Conservation (phyloP, 2,797 vertebrate genomes). For the Pangasius larnaudii region DNA sequence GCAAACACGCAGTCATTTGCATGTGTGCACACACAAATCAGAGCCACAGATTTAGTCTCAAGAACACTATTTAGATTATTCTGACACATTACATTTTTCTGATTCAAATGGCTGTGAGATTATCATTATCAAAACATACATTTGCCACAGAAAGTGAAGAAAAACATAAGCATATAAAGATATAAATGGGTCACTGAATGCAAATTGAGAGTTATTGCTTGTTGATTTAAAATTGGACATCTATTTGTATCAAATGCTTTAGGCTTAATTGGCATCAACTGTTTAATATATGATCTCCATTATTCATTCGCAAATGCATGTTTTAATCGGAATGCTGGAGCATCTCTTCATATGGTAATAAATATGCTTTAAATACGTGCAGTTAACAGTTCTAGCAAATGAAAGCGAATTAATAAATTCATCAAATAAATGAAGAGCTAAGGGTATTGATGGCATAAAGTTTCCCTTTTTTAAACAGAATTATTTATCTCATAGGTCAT, state of each 20-base stretch:
- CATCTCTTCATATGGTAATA: slow-evolving; percentile 22
- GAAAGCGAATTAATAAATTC: slow-evolving; percentile 12
- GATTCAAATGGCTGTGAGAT: background rate
- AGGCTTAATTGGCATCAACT: background rate
- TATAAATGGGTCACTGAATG: background rate
- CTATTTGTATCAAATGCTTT: background rate
- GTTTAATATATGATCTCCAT: slow-evolving; percentile 23
- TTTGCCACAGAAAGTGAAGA: background rate
- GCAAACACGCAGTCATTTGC: slow-evolving; percentile 16
- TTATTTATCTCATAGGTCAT: slow-evolving; percentile 39
- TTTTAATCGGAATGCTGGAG: slow-evolving; percentile 22
- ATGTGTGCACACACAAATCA: background rate
- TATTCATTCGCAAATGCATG: background rate
- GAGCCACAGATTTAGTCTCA: slow-evolving; percentile 8
- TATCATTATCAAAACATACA: background rate
- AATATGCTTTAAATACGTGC: slow-evolving; percentile 16
- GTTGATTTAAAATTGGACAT: background rate
- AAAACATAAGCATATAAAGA: background rate
- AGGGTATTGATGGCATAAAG: slow-evolving; percentile 16
- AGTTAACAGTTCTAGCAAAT: slow-evolving; percentile 3
- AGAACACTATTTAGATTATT: background rate
- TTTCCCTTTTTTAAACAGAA: slow-evolving; percentile 34
- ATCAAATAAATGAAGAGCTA: slow-evolving; percentile 35
- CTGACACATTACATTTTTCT: background rate
- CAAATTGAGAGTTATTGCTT: background rate